Percentiles rank a stretch among this genome's conserved stretches.
phyloP scores from a whole-genome alignment of 2,888 invertebrate species.

The Sinhomidia bicolor region DNA sequence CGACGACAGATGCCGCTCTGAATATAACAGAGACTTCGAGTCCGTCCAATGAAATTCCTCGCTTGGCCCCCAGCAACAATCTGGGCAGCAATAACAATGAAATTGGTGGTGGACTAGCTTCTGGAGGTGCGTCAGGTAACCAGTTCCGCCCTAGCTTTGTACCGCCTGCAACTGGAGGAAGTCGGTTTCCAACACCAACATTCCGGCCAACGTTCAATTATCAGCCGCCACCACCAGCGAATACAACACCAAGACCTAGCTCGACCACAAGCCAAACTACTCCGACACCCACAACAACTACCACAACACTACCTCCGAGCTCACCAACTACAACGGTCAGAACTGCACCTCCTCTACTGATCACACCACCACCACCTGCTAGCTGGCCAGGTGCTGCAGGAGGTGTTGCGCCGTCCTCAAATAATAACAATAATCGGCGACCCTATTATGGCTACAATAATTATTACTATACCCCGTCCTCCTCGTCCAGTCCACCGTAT shows the following conservation, averaged over 20 bases:
- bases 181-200: constrained; percentile 65
- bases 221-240: constrained; percentile 59
- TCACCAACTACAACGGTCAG: constrained; percentile 54
- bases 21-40: constrained; percentile 57
- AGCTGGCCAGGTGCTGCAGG: constrained; percentile 35
- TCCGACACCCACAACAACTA: constrained; percentile 51
- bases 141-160: constrained; percentile 70
- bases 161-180: constrained; percentile 54
- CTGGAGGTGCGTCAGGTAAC: constrained; percentile 16
- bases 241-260: constrained; percentile 42
- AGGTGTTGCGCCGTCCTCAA: constrained; percentile 52
- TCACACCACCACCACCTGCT: constrained; percentile 62
- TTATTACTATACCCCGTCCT: constrained; percentile 64
- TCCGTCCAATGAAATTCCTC: constrained; percentile 79
- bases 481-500: constrained; percentile 53
- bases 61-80: constrained; percentile 70
- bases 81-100: constrained; percentile 29
- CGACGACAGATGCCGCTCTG: not conserved
- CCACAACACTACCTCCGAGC: constrained; percentile 38
- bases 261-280: constrained; percentile 45
- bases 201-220: constrained; percentile 69
- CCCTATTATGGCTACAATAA: constrained; percentile 66
- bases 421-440: constrained; percentile 57
- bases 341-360: constrained; percentile 61
- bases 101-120: constrained; percentile 7